phyloP scores from a whole-genome alignment of 2,888 invertebrate species.

The Sesia apiformis region DNA sequence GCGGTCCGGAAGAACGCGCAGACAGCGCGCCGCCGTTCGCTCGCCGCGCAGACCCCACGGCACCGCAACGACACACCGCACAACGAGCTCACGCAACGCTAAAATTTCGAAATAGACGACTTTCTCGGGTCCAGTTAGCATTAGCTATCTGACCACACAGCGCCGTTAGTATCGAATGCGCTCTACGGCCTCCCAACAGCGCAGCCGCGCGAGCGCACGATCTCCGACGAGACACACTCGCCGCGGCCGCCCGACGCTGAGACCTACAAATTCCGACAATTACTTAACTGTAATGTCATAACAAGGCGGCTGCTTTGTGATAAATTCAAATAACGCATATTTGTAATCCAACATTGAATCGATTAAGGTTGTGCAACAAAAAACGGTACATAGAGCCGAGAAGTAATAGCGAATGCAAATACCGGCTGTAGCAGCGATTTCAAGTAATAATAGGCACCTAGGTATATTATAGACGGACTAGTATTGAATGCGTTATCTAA shows the following conservation, averaged over 20 bases:
- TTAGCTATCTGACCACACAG: constrained; percentile 45
- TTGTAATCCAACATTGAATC: not conserved
- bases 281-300: not conserved
- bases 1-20: constrained; percentile 66
- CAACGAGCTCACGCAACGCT: constrained; percentile 56
- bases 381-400: not conserved
- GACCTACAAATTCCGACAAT: not conserved
- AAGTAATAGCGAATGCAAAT: too few relatives aligned
- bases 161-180: constrained; percentile 21
- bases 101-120: constrained; percentile 68
- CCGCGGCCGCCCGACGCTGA: constrained; percentile 10
- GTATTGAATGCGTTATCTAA: constrained; percentile 15
- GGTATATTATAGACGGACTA: not conserved
- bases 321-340: constrained; percentile 5
- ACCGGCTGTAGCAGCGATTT: too few relatives aligned
- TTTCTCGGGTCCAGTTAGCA: constrained; percentile 61
- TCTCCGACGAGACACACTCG: constrained; percentile 10
- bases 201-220: constrained; percentile 23
- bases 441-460: not conserved
- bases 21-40: constrained; percentile 70
- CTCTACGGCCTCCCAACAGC: constrained; percentile 24
- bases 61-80: constrained; percentile 54
- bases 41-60: constrained; percentile 59
- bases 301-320: constrained; percentile 2
- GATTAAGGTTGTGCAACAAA: not conserved